phyloP scores from a whole-genome alignment of 2,888 invertebrate genomes.

The Cataglyphis rosenhaueri region DNA sequence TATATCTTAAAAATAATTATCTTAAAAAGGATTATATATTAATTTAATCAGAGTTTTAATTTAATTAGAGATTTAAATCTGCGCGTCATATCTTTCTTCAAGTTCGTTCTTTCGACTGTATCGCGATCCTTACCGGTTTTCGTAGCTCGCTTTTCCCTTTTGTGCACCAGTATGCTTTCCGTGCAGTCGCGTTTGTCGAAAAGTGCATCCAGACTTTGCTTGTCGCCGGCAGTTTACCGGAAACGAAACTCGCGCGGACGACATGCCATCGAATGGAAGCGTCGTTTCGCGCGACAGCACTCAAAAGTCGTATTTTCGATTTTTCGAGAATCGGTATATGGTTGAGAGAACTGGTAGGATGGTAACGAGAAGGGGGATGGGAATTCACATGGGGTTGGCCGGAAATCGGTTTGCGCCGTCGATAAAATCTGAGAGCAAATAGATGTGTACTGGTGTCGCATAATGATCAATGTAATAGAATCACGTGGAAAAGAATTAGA shows the following conservation, averaged over 20 bases:
- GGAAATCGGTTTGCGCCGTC: constrained; percentile 41
- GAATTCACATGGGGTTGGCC: constrained; percentile 16
- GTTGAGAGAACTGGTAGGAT: not conserved
- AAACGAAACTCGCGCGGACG: constrained; percentile 62
- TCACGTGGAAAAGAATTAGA: constrained; percentile 33
- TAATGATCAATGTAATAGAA: constrained; percentile 49
- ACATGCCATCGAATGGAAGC: constrained; percentile 56
- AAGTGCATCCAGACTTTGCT: constrained; percentile 63
- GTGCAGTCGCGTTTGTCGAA: constrained; percentile 51
- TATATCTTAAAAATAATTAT: not conserved
- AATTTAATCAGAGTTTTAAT: not conserved
- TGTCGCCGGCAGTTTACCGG: constrained; percentile 62
- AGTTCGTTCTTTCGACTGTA: constrained; percentile 62
- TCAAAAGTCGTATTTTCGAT: constrained; percentile 56
- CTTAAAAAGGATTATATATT: not conserved
- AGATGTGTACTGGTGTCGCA: constrained; percentile 19
- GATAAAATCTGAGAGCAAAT: constrained; percentile 47
- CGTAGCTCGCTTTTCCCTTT: constrained; percentile 60
- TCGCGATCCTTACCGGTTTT: constrained; percentile 58
- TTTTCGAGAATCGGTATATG: constrained; percentile 38
- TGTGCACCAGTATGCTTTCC: constrained; percentile 59
- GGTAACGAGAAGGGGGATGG: constrained; percentile 24
- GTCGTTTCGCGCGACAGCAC: constrained; percentile 58
- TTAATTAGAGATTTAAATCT: not conserved
- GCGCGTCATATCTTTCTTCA: constrained; percentile 47